Conservation (phyloP, 2,113 vertebrate species). For the Arizona elegans region DNA sequence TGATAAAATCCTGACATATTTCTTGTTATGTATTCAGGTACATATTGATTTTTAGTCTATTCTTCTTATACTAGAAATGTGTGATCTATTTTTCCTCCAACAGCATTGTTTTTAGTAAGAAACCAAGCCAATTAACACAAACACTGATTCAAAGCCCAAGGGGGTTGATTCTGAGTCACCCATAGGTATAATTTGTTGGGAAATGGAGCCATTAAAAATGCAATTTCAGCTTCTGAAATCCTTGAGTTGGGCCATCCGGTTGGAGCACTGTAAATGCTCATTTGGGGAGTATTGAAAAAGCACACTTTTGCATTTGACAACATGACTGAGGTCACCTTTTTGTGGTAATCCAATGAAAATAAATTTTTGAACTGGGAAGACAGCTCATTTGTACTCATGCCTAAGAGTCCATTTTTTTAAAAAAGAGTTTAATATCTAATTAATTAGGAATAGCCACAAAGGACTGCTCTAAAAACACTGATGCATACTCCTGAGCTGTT, state of each 20-base stretch:
- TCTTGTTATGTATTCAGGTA: not conserved
- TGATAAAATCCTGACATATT: constrained; percentile 11
- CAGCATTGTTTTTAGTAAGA: no score
- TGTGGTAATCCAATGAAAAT: not conserved
- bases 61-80: not conserved
- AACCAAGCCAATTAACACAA: not conserved
- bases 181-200: not conserved
- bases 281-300: not conserved
- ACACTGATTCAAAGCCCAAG: not conserved
- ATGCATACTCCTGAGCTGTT: not conserved
- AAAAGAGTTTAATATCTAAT: not conserved
- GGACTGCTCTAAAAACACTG: not conserved
- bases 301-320: not conserved
- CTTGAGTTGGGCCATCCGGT: not conserved
- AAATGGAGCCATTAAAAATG: not conserved
- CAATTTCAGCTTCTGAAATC: not conserved
- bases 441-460: not conserved
- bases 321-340: not conserved
- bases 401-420: not conserved
- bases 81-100: not conserved
- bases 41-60: not conserved
- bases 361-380: not conserved
- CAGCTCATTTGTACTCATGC: not conserved
- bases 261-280: not conserved
- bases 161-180: not conserved